A percentile compares a stretch with the other conserved stretches of the same genome.
Evolutionary conservation across 2,797 vertebrate species (phyloP).

Genomic region (Gymnothorax javanicus): DNA sequence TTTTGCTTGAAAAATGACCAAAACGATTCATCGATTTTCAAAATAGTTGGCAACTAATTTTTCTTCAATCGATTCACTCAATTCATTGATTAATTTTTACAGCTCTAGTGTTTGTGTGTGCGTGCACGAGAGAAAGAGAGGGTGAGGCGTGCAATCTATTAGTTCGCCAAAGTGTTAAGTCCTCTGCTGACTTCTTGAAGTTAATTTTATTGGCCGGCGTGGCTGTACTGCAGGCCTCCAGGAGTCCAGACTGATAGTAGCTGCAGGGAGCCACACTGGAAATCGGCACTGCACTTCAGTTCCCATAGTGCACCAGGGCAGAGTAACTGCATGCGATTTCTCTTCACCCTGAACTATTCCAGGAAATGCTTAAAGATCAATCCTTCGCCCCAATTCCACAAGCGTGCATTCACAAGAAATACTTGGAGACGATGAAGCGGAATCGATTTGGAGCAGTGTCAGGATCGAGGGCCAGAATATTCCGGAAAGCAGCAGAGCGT

Average conservation of each 20-base stretch:
- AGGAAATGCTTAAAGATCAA: not conserved
- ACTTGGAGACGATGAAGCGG: not conserved
- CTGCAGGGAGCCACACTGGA: not conserved
- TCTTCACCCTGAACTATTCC: not conserved
- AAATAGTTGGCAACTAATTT: too few species aligned
- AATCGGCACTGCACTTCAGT: not conserved
- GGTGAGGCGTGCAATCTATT: not conserved
- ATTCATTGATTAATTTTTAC: too few species aligned
- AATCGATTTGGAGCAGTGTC: not conserved
- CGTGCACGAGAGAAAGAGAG: too few species aligned
- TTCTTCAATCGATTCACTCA: too few species aligned
- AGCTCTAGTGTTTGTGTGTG: not conserved
- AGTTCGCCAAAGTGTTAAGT: not conserved
- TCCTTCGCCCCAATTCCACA: not conserved
- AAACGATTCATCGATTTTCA: too few species aligned
- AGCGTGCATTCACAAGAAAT: not conserved
- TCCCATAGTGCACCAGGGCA: not conserved
- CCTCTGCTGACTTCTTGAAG: not conserved
- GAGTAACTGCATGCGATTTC: not conserved
- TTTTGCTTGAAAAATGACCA: too few species aligned
- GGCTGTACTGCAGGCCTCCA: too few species aligned
- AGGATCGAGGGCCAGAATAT: not conserved
- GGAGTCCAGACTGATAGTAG: not conserved
- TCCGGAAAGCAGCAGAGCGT: not conserved
- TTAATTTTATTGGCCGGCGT: not conserved